Evolutionary conservation across 2,888 invertebrate species (phyloP), one percentile per base, ranked within the genome.

Genomic region (Metalampra italica): DNA sequence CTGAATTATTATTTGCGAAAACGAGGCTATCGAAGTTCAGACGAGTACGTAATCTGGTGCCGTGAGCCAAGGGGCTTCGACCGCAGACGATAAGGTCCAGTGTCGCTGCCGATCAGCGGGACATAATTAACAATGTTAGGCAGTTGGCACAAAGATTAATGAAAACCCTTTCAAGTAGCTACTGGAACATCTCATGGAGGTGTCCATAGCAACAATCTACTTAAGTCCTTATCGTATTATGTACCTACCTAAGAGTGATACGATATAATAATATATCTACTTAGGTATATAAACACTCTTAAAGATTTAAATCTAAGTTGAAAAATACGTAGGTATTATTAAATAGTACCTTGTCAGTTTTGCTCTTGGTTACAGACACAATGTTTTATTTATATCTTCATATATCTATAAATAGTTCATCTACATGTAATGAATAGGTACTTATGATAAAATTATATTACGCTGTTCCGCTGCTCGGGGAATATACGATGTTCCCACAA

Each of bases 11-110:
- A 7, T 37, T 34, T 42, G 50, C 62, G 61, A 75, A 79, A 75
- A 73, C 64, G 69, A 62, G 76, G 78, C 77, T 83, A 82, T 82
- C 78, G 70, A 68, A 75, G 81, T 78, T 80, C 79, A 78, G 70
- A 66, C 71, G 68, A 70, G 72, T 67, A 36, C n/a, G n/a, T 81
- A 78, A 80, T 82, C 80, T 78, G 72, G 64, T 55, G 38, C 48
- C 43, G 46, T 52, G 66, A 75, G 73, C 70, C 66, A 30, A 75
- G 81, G 82, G 80, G 80, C 82, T 85, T 78, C 83, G 83, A 83
- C 83, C 82, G 82, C 71, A 59, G 60, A 64, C 62, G 79, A 81
- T 81, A 82, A 80, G 71, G 68, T 62, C 60, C 57, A 51, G 45
- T 51, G 54, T 59, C 55, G 53, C 55, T 45, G 43, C 47, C 52